A percentile compares a stretch with the other conserved stretches of the same genome.
Evolutionary conservation across 1,140 invertebrate species (phyloP).

Genomic region (Drosophila rhopaloa): DNA sequence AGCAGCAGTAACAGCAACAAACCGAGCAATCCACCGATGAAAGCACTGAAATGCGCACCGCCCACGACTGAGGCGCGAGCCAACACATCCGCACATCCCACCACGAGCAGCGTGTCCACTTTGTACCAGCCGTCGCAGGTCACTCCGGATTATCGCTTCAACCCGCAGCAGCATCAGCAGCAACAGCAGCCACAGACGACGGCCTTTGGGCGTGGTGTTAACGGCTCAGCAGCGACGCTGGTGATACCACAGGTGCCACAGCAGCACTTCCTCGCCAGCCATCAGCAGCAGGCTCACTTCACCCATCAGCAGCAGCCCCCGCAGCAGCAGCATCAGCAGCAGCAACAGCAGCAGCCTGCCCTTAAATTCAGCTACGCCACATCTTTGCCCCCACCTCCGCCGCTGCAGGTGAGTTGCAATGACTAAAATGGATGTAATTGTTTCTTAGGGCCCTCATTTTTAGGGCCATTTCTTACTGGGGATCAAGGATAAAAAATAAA

Average conservation of each 20-base stretch:
- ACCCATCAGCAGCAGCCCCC: slow-evolving; percentile 45
- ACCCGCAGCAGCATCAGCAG: slow-evolving; percentile 56
- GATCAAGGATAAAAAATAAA: too few species aligned
- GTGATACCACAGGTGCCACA: slow-evolving; percentile 68
- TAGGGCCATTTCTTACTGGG: too few species aligned
- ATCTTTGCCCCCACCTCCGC: slow-evolving; percentile 73
- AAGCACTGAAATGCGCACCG: slow-evolving; percentile 69
- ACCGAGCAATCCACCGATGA: slow-evolving; percentile 74
- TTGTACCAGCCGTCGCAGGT: slow-evolving; percentile 57
- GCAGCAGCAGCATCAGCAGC: slow-evolving; percentile 56
- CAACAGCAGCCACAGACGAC: slow-evolving; percentile 46
- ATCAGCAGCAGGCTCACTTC: slow-evolving; percentile 58
- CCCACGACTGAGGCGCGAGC: slow-evolving; percentile 73
- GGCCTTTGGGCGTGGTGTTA: slow-evolving; percentile 50
- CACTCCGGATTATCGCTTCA: slow-evolving; percentile 63
- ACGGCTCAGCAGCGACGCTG: slow-evolving; percentile 30
- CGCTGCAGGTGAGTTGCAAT: slow-evolving; percentile 64
- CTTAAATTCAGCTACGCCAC: slow-evolving; percentile 70
- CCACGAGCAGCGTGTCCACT: slow-evolving; percentile 53
- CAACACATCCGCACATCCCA: slow-evolving; percentile 71
- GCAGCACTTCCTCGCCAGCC: slow-evolving; percentile 61
- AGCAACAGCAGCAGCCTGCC: slow-evolving; percentile 55
- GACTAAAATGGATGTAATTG: too few species aligned
- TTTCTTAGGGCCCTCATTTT: too few species aligned
- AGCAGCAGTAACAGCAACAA: slow-evolving; percentile 50